A percentile compares a stretch with the other conserved stretches of the same genome.
phyloP scores from a whole-genome alignment of 2,113 vertebrate species.

The Trinectes maculatus region DNA sequence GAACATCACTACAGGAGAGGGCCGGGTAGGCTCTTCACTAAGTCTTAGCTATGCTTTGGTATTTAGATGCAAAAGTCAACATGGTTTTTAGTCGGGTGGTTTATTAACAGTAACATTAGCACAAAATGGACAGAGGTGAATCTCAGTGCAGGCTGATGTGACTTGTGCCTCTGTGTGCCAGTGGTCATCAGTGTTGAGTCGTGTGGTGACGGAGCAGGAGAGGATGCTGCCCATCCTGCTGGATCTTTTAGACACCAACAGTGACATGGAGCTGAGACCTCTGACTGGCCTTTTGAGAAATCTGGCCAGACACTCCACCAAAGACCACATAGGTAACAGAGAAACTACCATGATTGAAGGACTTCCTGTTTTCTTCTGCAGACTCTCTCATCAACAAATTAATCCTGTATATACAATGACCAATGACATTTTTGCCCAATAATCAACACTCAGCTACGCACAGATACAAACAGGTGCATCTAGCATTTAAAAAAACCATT shows the following conservation, averaged over 20 bases:
- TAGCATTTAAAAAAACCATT: too few relatives aligned
- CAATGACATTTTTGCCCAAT: too few relatives aligned
- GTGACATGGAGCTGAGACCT: constrained; percentile 87
- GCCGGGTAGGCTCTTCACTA: constrained; percentile 80
- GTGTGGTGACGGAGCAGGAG: constrained; percentile 91
- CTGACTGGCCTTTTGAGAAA: constrained; percentile 93
- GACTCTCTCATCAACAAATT: too few relatives aligned
- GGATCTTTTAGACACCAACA: constrained; percentile 86
- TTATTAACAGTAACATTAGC: too few relatives aligned
- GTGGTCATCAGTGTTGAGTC: constrained; percentile 91
- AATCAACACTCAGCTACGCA: too few relatives aligned
- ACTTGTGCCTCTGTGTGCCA: constrained; percentile 56
- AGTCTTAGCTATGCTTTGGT: background rate
- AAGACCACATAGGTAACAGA: constrained; percentile 91
- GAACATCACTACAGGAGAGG: constrained; percentile 92
- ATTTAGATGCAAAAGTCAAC: too few relatives aligned
- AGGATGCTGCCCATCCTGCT: constrained; percentile 90
- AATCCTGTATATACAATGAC: too few relatives aligned
- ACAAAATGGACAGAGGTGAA: too few relatives aligned
- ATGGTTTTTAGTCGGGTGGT: too few relatives aligned
- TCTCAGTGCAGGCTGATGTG: background rate
- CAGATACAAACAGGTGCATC: too few relatives aligned
- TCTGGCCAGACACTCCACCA: constrained; percentile 86
- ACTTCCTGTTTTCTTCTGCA: background rate
- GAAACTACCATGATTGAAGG: constrained; percentile 23